A percentile compares a stretch with the other conserved stretches of the same genome.
These are phyloP conservation scores for Phenganax subtilis DNA, from an alignment of 92 coral and sea anemone genomes.

Conservation along the genomic window DNA sequence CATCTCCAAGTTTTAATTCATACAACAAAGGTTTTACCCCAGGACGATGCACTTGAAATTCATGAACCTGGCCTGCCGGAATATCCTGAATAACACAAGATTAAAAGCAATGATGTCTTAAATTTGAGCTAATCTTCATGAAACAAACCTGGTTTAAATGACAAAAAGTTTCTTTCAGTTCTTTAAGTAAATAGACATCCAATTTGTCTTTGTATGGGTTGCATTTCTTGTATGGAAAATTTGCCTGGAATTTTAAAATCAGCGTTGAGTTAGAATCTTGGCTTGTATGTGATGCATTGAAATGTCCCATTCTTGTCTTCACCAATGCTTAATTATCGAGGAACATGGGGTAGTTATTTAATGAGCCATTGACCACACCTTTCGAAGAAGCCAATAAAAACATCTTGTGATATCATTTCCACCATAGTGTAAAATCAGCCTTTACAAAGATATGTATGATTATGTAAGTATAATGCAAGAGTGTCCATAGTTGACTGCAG, in stretches of 20 bases:
- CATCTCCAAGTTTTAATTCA: constrained; percentile 92
- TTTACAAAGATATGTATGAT: neutral
- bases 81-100: constrained; percentile 58
- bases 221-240: constrained; percentile 89
- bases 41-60: constrained; percentile 96
- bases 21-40: constrained; percentile 67
- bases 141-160: constrained; percentile 78
- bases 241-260: constrained; percentile 53
- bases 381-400: constrained; percentile 81
- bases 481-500: too few species aligned
- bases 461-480: too few species aligned
- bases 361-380: constrained; percentile 47
- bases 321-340: neutral
- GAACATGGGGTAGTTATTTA: neutral
- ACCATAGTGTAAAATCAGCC: constrained; percentile 86
- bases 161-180: constrained; percentile 90
- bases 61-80: constrained; percentile 88
- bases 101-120: too few species aligned
- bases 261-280: neutral
- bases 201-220: constrained; percentile 63
- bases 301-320: too few species aligned
- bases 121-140: too few species aligned
- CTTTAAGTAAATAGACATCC: constrained; percentile 78
- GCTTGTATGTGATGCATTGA: too few species aligned
- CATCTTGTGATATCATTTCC: constrained; percentile 92